These are phyloP conservation scores for Acipenser ruthenus DNA, from an alignment of 2,797 vertebrate species.

Conservation along the genomic window DNA sequence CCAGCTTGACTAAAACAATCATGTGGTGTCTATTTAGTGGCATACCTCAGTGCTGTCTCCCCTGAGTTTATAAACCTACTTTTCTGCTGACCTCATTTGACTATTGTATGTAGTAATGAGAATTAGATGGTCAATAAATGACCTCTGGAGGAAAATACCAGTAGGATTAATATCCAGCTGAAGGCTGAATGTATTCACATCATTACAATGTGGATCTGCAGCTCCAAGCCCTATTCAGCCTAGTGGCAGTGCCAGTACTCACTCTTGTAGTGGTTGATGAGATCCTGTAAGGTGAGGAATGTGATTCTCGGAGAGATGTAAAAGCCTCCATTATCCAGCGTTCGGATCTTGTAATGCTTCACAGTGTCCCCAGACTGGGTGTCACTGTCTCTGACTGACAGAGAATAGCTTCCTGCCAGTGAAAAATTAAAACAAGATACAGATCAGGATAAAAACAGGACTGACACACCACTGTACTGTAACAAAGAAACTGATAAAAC, in stretches of 20 bases:
- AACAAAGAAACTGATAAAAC: too few relatives aligned
- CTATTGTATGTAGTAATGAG: neutral
- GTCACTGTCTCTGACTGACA: conserved; percentile 78
- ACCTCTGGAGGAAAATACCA: neutral
- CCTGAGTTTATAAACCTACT: too few relatives aligned
- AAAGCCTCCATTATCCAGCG: conserved; percentile 78
- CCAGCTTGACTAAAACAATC: too few relatives aligned
- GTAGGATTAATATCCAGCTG: neutral
- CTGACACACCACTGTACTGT: too few relatives aligned
- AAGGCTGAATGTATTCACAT: neutral
- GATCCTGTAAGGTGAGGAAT: conserved; percentile 74
- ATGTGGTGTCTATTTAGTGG: too few relatives aligned
- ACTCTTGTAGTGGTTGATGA: conserved; percentile 86
- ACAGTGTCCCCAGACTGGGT: conserved; percentile 52
- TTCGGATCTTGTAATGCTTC: conserved; percentile 95
- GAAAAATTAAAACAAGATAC: neutral
- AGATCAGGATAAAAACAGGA: too few relatives aligned
- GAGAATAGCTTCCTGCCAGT: conserved; percentile 79
- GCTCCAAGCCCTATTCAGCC: neutral
- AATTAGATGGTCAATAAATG: neutral
- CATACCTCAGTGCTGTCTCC: too few relatives aligned
- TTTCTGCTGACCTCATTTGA: too few relatives aligned
- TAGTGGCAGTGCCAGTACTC: conserved; percentile 35
- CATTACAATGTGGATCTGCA: neutral
- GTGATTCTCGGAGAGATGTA: conserved; percentile 83